phyloP scores from a whole-genome alignment of 2,797 vertebrate species.

The Enteromius paludinosus region DNA sequence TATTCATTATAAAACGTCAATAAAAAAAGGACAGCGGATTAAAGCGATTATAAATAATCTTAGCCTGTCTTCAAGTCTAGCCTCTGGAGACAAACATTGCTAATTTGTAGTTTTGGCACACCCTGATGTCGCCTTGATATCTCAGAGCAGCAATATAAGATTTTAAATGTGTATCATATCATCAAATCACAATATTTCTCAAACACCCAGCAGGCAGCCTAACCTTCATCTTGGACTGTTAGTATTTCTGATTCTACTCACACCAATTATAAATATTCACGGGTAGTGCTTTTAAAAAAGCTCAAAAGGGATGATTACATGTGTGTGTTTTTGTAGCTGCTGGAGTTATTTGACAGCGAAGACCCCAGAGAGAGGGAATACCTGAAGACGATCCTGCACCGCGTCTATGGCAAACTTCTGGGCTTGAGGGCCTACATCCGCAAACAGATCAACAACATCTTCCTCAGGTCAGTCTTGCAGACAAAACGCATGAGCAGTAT shows the following conservation, averaged over 20 bases:
- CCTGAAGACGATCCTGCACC: constrained; percentile 93
- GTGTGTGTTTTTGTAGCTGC: constrained; percentile 72
- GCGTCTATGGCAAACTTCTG: constrained; percentile 93
- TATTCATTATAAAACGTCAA: not conserved
- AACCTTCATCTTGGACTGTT: constrained; percentile 3
- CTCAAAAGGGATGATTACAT: constrained; percentile 14
- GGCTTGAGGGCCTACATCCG: constrained; percentile 92
- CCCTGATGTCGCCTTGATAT: not conserved
- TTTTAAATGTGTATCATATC: not conserved
- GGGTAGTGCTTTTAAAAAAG: constrained; percentile 21
- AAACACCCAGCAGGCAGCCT: not conserved
- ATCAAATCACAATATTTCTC: not conserved
- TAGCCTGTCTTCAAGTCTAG: not conserved
- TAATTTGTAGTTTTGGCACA: not conserved
- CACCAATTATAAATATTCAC: constrained; percentile 19
- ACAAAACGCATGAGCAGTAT: constrained; percentile 4
- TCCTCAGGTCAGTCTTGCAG: constrained; percentile 82
- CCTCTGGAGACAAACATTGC: not conserved
- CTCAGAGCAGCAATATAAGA: not conserved
- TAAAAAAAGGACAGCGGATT: no score
- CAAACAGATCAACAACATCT: constrained; percentile 96
- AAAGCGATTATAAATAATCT: not conserved
- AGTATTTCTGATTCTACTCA: not conserved
- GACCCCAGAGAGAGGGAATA: constrained; percentile 92
- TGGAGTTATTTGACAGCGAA: constrained; percentile 92